These are phyloP conservation scores for Eupleurogrammus muticus DNA, from an alignment of 2,797 vertebrate genomes.

Conservation along the genomic window DNA sequence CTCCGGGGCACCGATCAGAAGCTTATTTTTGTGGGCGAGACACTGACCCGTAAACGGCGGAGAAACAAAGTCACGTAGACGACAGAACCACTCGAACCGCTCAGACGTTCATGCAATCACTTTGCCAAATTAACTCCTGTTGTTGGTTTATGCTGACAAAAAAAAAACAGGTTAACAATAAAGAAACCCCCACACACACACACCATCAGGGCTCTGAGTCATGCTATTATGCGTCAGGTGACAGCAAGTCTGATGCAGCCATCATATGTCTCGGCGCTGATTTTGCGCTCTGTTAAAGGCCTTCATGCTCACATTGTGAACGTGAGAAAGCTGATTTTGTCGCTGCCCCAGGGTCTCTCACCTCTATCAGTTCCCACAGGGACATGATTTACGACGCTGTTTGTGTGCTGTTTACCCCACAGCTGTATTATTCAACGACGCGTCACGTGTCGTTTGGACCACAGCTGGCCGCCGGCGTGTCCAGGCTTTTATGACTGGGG, in stretches of 20 bases:
- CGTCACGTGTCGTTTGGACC: neutral
- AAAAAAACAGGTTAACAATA: no score
- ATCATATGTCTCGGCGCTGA: neutral
- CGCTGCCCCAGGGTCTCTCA: neutral
- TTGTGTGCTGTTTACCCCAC: neutral
- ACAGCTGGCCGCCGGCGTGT: neutral
- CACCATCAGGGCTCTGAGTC: no score
- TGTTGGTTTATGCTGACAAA: no score
- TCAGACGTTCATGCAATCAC: neutral
- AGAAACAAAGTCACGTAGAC: neutral
- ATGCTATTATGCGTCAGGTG: neutral
- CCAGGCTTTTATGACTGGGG: no score
- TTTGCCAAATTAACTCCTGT: neutral
- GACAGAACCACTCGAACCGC: neutral
- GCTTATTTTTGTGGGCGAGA: neutral
- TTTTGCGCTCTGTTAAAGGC: neutral
- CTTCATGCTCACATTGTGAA: neutral
- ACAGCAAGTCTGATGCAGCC: neutral
- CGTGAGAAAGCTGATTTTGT: neutral
- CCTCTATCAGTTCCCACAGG: slow-evolving; percentile 9
- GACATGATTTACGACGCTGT: neutral
- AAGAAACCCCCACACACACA: no score
- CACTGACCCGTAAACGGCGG: neutral
- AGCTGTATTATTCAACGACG: neutral
- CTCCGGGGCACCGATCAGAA: neutral